Evolutionary conservation across 30 jellyfish, hydroid and myxozoan genomes (phyloP), one percentile per base, ranked within the genome.

Genomic region (Aurelia aurita): DNA sequence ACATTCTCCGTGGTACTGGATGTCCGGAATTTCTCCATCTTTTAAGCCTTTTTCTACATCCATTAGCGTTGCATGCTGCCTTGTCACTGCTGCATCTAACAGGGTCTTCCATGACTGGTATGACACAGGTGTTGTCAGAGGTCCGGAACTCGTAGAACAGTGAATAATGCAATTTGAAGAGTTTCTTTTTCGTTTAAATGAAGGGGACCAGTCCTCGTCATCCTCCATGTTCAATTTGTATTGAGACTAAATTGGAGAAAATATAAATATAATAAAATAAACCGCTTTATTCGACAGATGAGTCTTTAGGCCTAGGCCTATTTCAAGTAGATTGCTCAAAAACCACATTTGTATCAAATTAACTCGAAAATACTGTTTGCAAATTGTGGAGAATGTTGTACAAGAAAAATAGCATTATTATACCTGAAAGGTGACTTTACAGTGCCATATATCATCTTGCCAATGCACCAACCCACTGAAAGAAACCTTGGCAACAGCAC

Each of bases 101-200:
- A 64, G 51, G 53, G 53, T 64, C 77, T 64, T 67, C 79, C 7
- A 34, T 31, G 79, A 67, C 79, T 67, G 60, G 79, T 67, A 67
- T 67, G 79, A 67, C 59, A 32, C 79, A 26, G 58, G 79, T 67
- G 58, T 67, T 67, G 15, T 67, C 59, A 67, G 79, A 67, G 79
- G 79, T 14, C 79, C 79, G 28, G 79, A 25, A 27, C 31, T 34
- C 2, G 63, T 3, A 16, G 59, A 67, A 34, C 79, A 67, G 16
- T 67, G 58, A 25, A 67, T 67, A 16, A 39, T 67, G 79, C 79
- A 67, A 54, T 11, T 32, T 11, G 31, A 26, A 67, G 60, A 26
- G 9, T 67, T 18, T 18, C 31, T 67, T 67, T 32, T 67, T 34
- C 35, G 3, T 14, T 67, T 67, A 25, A 22, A 18, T 6, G 79